Conservation (phyloP, 2,113 vertebrate genomes). For the Lasiurus borealis region DNA sequence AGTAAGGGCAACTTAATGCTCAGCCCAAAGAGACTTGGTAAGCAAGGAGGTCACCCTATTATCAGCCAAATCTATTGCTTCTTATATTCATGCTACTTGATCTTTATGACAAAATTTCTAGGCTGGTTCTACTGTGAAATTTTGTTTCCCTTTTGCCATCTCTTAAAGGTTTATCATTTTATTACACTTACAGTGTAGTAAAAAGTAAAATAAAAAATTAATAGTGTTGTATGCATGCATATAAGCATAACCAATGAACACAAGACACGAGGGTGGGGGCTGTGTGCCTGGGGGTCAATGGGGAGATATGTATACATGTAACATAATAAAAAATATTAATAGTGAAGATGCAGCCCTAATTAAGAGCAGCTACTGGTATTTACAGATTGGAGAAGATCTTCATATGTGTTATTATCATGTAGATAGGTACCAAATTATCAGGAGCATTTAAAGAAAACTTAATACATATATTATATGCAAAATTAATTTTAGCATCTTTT, state of each 20-base stretch:
- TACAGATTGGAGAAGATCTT: constrained; percentile 77
- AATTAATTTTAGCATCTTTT: constrained; percentile 78
- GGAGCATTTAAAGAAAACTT: constrained; percentile 76
- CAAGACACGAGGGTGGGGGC: no score
- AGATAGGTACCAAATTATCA: constrained; percentile 73
- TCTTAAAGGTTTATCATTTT: neutral
- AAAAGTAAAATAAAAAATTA: neutral
- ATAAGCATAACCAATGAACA: no score
- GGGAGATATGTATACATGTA: no score
- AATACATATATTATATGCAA: constrained; percentile 73
- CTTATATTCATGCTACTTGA: neutral
- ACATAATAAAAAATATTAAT: neutral
- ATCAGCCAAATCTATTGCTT: neutral
- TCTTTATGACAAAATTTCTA: neutral
- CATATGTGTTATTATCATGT: constrained; percentile 72
- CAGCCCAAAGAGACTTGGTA: neutral
- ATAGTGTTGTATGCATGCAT: neutral
- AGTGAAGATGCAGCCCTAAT: constrained; percentile 36
- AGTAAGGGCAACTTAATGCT: neutral
- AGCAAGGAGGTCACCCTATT: neutral
- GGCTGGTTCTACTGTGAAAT: neutral
- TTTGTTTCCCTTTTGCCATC: neutral
- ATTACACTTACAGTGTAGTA: neutral
- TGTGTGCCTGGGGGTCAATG: no score
- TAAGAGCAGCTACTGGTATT: constrained; percentile 68